Conservation (phyloP, 1,140 invertebrate genomes). For the Vanessa tameamea region DNA sequence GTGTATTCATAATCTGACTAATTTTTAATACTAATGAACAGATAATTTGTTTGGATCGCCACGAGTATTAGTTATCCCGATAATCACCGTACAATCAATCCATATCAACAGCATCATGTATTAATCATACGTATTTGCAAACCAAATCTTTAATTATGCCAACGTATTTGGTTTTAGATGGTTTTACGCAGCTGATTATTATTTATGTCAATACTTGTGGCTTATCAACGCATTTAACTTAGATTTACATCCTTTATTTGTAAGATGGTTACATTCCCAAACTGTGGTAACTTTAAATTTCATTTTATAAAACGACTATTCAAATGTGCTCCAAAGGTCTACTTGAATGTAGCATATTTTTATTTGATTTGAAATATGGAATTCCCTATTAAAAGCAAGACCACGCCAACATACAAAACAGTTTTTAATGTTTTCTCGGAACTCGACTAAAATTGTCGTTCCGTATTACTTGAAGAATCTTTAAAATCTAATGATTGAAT, state of each 20-base stretch:
- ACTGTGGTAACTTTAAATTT: no score
- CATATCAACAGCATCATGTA: slow-evolving; percentile 11
- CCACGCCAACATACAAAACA: no score
- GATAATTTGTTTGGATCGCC: not conserved
- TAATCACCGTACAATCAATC: slow-evolving; percentile 14
- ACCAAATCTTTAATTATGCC: slow-evolving; percentile 5
- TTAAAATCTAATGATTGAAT: not conserved
- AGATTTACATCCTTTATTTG: not conserved
- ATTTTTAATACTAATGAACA: not conserved
- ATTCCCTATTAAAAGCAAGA: no score
- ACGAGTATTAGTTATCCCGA: not conserved
- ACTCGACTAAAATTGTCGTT: no score
- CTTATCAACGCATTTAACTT: not conserved
- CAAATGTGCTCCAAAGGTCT: no score
- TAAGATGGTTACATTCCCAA: no score
- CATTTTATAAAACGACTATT: no score
- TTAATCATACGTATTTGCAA: slow-evolving; percentile 9
- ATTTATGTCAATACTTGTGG: not conserved
- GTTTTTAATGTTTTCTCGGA: no score
- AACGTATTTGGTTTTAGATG: slow-evolving; percentile 3
- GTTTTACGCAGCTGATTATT: not conserved
- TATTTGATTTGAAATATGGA: no score
- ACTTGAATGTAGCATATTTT: no score
- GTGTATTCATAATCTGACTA: no score
- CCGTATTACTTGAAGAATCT: not conserved